A percentile compares a stretch with the other conserved stretches of the same genome.
These are phyloP conservation scores for Urocolius indicus DNA, from an alignment of 2,113 vertebrate genomes.

Conservation along the genomic window DNA sequence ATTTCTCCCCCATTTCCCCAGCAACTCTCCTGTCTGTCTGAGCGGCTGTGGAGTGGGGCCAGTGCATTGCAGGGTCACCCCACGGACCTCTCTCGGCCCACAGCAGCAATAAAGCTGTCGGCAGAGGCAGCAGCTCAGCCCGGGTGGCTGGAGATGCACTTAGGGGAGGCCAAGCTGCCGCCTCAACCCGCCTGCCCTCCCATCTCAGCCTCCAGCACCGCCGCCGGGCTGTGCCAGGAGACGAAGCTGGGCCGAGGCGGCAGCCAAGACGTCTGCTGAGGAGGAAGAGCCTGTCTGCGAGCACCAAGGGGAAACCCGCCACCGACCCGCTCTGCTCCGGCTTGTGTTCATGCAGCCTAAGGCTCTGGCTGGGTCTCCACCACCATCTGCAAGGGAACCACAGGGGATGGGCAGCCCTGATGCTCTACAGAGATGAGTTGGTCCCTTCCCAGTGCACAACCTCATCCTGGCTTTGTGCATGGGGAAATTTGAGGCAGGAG, in stretches of 20 bases:
- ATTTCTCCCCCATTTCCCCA: neutral
- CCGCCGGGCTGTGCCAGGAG: neutral
- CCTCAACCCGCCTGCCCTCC: neutral
- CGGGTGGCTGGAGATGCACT: neutral
- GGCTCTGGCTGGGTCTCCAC: accelerated
- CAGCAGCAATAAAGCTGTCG: conserved; percentile 39
- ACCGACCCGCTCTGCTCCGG: neutral
- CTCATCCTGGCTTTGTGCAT: accelerated
- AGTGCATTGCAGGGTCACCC: neutral
- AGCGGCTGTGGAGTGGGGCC: neutral
- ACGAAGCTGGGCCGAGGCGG: neutral
- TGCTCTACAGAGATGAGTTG: accelerated
- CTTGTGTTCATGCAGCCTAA: neutral
- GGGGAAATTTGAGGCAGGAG: conserved; percentile 26
- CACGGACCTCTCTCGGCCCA: neutral
- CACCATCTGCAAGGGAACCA: neutral
- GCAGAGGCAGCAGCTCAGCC: neutral
- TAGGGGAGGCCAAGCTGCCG: neutral
- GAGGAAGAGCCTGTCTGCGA: neutral
- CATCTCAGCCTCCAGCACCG: neutral
- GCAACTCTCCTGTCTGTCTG: accelerated
- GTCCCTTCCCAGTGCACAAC: accelerated
- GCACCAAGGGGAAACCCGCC: neutral
- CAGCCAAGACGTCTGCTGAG: neutral
- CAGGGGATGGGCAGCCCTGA: too few relatives aligned